phyloP scores from a whole-genome alignment of 2,113 vertebrate genomes.

The Nycticryphes semicollaris region DNA sequence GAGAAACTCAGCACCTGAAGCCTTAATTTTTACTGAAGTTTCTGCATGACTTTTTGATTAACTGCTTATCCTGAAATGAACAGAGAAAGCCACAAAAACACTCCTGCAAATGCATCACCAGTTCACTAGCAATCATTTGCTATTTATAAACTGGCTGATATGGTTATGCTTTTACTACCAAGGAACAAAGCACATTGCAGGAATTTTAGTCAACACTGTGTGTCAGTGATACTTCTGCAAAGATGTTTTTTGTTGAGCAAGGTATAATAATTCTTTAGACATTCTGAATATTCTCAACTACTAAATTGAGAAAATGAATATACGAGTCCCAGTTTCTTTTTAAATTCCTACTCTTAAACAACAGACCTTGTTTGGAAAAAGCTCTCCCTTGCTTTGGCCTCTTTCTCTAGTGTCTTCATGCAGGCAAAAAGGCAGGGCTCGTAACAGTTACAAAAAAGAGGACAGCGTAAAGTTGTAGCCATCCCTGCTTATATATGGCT shows the following conservation, averaged over 20 bases:
- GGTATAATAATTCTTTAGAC: not conserved
- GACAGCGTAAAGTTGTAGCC: not conserved
- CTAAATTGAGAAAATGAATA: not conserved
- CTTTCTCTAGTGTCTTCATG: not conserved
- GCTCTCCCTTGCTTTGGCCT: not conserved
- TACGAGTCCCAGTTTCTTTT: not conserved
- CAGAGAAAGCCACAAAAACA: constrained; percentile 72
- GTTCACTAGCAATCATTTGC: constrained; percentile 73
- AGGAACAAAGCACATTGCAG: constrained; percentile 18
- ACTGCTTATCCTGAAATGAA: constrained; percentile 55
- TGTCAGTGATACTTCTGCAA: not conserved
- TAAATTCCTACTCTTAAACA: not conserved
- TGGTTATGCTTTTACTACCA: constrained; percentile 21
- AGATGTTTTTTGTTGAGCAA: not conserved
- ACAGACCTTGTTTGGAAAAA: not conserved
- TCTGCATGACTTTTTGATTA: constrained; percentile 39
- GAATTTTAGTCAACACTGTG: not conserved
- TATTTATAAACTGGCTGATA: constrained; percentile 72
- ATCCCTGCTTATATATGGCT: not conserved
- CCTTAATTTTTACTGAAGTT: constrained; percentile 13
- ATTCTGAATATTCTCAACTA: not conserved
- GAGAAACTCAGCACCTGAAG: not conserved
- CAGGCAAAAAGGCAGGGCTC: not conserved
- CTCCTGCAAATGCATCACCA: constrained; percentile 61
- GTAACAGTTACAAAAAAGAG: not conserved